Base-by-base conservation (phyloP, 2,888 invertebrate genomes). In the Heliconius charithonia region DNA sequence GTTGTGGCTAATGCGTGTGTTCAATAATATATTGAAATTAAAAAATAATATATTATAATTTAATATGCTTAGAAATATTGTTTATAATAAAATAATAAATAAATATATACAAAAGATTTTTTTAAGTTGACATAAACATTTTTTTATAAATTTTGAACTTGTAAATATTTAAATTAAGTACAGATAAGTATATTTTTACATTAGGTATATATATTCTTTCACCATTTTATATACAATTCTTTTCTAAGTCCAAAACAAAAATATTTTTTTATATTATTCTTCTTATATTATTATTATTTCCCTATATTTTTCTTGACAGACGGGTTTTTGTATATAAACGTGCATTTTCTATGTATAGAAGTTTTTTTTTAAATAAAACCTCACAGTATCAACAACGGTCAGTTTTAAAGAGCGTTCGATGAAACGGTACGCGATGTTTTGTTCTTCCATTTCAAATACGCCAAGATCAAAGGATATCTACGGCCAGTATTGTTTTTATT, bases 381-480 rank as follows among this genome's bases (percentile, higher is more conserved):
- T 12, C 27, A 22, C 56, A 65, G 56, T 67, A 77, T 77, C 73
- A 77, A 77, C 73, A 77, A 59, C 41, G 63, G 72, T 62, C 77
- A 59, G 59, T 77, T 73, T 77, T 72, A 66, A 77, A 77, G 73
- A 73, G 66, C 41, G 56, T 77, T 73, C 73, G 73, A 66, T 69
- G 69, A 73, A 72, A 62, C 22, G 41, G 67, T 73, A 67, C 66
- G 77, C 25, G 41, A 73, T 37, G 77, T 73, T 73, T 77, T 32
- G 65, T 73, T 73, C 45, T 71, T 51, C 27, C 25, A 59, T 72
- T 77, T 77, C 12, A 56, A 66, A 77, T 77, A 56, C 66, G 66
- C 66, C 59, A 73, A 65, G 77, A 77, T 77, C 73, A 77, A 77
- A 77, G 77, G 59, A 51, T 73, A 32, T n/a, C n/a, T 72, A 51